Percentiles rank a stretch among this genome's conserved stretches.
Conservation (phyloP, 2,888 invertebrate genomes). For the Rhorus exstirpatorius region DNA sequence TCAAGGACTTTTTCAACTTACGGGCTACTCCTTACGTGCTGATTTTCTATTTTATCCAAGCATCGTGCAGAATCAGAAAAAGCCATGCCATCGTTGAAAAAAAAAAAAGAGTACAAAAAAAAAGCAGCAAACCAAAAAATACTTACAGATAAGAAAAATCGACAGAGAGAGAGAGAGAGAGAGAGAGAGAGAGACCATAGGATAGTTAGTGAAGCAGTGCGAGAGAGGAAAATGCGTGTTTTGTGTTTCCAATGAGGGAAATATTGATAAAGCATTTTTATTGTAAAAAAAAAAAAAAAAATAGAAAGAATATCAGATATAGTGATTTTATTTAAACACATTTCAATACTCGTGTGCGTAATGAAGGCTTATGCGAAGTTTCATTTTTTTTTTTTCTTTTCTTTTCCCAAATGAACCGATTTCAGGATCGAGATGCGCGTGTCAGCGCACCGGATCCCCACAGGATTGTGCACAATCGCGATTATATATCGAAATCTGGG, state of each 20-base stretch:
- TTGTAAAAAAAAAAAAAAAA: constrained; percentile 69
- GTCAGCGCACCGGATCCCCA: constrained; percentile 43
- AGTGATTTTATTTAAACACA: constrained; percentile 50
- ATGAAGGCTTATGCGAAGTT: constrained; percentile 57
- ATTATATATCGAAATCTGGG: constrained; percentile 11
- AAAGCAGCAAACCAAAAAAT: constrained; percentile 25
- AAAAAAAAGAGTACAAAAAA: constrained; percentile 47
- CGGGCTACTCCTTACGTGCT: neutral
- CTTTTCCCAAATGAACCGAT: constrained; percentile 41
- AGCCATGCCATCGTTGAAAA: constrained; percentile 49
- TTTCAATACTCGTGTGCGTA: constrained; percentile 48
- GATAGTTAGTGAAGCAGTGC: constrained; percentile 51
- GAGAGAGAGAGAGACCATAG: too few species aligned
- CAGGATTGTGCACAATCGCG: constrained; percentile 19
- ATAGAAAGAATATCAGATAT: constrained; percentile 50
- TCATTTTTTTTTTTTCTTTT: constrained; percentile 13
- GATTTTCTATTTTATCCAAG: neutral
- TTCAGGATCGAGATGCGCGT: constrained; percentile 46
- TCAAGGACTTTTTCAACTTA: neutral
- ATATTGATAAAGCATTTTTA: constrained; percentile 69
- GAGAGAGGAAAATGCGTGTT: constrained; percentile 50
- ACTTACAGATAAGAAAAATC: neutral
- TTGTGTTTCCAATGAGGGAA: constrained; percentile 55
- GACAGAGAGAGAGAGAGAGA: too few species aligned
- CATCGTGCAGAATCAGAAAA: constrained; percentile 15